Percentiles rank a stretch among this genome's conserved stretches.
phyloP scores from a whole-genome alignment of 2,797 vertebrate species.

The Podarcis lilfordi region DNA sequence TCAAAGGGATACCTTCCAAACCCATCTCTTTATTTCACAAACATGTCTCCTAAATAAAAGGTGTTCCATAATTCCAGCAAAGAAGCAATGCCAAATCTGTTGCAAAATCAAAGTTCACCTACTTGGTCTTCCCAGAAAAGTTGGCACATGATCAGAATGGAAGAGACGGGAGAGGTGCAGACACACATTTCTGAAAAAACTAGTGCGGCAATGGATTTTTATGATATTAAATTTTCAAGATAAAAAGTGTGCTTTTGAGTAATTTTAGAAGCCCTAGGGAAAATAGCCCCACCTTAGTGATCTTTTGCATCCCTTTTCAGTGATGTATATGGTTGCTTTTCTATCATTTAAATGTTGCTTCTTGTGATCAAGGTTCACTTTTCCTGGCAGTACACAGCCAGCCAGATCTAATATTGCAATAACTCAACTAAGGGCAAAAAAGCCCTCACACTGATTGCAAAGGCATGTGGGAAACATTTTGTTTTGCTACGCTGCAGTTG shows the following conservation, averaged over 20 bases:
- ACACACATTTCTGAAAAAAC: background rate
- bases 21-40: background rate
- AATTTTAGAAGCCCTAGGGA: background rate
- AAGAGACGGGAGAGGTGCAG: slow-evolving; percentile 10
- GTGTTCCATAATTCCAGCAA: background rate
- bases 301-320: background rate
- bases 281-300: background rate
- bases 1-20: background rate
- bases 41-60: background rate
- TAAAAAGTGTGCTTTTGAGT: background rate
- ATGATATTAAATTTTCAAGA: background rate
- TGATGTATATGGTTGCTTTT: background rate
- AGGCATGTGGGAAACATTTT: background rate
- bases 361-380: background rate
- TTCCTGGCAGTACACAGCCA: background rate
- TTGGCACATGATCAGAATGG: slow-evolving; percentile 26
- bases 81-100: background rate
- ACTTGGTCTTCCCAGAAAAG: background rate
- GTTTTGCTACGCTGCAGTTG: background rate
- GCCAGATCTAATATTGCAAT: background rate
- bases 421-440: background rate
- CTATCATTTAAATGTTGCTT: background rate
- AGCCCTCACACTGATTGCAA: background rate
- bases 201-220: background rate
- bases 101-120: background rate